Base-by-base conservation (phyloP, 2,797 vertebrate genomes). In the Diplodus sargus region DNA sequence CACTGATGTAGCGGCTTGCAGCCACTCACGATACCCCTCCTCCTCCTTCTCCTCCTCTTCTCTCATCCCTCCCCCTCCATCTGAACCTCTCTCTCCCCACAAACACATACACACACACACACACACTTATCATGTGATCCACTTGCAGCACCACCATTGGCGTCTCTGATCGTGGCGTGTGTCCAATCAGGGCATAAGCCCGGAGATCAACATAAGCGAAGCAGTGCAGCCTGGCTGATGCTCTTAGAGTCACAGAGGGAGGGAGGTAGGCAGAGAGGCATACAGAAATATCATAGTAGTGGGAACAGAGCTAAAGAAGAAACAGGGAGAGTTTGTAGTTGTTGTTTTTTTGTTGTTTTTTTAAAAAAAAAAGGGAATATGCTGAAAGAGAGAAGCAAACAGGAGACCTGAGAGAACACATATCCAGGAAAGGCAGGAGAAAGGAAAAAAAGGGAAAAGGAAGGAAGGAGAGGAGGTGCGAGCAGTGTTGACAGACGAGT, bases 181-280 rank as follows among this genome's bases (percentile, higher is more conserved):
- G 95, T 87, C 98, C 98, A 98, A 99, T 99, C 94, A 89, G 92
- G 91, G 93, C 93, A 90, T 87, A 91, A 95, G 94, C 93, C 90
- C 88, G 39, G 91, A 96, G 94, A 96, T 95, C 97, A 96, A 97
- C 97, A 97, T 96, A 97, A 97, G 97, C 95, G 92, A 95, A 96
- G 96, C 95, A 94, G 91, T 88, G 90, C 90, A 78, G 90, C 89
- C 95, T 95, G 92, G 94, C 95, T 93, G 94, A 93, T 95, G 94
- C 94, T 95, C 89, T 92, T 91, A 82, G 93, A 90, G 84, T 90
- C 88, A 93, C 92, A 86, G 87, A 86, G 87, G 83, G 84, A 90
- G 89, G 73, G 82, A 89, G 88, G 74, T 69, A 85, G 76, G 77
- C 82, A 85, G 65, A 73, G 69, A 83, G 75, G 63, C 16, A 65